Base-by-base conservation (phyloP, 2,797 vertebrate species). In the Premnoplex brunnescens region DNA sequence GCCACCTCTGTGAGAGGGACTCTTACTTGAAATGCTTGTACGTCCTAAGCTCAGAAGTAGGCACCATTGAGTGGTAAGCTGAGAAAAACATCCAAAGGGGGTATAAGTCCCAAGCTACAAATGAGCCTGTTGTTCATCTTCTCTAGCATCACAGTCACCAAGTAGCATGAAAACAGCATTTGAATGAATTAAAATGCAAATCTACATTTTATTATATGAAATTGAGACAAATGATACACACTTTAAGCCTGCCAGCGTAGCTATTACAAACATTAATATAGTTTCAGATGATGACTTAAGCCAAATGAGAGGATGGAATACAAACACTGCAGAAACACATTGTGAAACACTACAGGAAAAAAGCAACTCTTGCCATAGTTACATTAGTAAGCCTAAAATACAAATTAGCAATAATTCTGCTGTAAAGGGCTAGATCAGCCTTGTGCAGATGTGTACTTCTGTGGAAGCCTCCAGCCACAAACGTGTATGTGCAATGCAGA, bases 151-250 rank as follows among this genome's bases (percentile, higher is more conserved):
- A 46, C 26, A 76, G 69, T 55, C 89, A 88, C 82, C 83, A 67
- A 69, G 51, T 55, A 37, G 5, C 69, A 94, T 16, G 60, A 93
- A 91, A 95, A 88, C 44, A 90, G 77, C 85, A 82, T 91, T 77
- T 64, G 60, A 93, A 86, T 9, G 12, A 91, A 91, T 94, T 96
- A 91, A 91, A 96, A 95, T 79, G 91, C 83, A 96, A 95, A 94
- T 93, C 67, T 85, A 75, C 21, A 64, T 91, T 96, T 93, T 93
- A 92, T 94, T 94, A 83, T 63, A 77, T 67, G 59, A 91, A 93
- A 93, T 82, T 64, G 60, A 96, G 89, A 96, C 63, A 94, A 94
- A 94, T 43, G 19, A 86, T 78, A 88, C 43, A 81, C 36, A 58
- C 48, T 82, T 88, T 76, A 92, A 93, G 86, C 59, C 77, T 93